These are phyloP conservation scores for Platalea minor DNA, from an alignment of 2,797 vertebrate genomes.

Conservation along the genomic window DNA sequence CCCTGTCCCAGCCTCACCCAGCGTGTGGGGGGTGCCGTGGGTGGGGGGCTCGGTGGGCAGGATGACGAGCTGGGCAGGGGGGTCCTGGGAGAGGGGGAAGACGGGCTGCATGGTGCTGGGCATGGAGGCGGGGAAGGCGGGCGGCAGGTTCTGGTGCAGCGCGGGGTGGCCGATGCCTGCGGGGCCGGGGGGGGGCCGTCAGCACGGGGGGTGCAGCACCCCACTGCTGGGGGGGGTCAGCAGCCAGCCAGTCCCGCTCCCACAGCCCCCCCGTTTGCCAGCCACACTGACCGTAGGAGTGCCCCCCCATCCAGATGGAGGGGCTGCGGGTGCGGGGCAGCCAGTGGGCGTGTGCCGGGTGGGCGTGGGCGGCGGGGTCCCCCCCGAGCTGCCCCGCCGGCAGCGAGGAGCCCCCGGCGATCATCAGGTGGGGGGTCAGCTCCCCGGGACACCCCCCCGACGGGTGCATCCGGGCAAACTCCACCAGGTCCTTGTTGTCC, in stretches of 20 bases:
- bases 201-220: not conserved
- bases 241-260: not conserved
- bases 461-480: conserved; percentile 91
- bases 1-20: conserved; percentile 78
- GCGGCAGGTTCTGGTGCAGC: conserved; percentile 94
- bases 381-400: conserved; percentile 87
- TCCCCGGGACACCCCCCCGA: conserved; percentile 91
- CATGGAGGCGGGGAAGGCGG: conserved; percentile 91
- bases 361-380: conserved; percentile 85
- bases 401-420: conserved; percentile 85
- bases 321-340: conserved; percentile 95
- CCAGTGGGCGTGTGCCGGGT: conserved; percentile 92
- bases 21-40: conserved; percentile 85
- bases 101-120: conserved; percentile 90
- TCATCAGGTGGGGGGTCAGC: conserved; percentile 91
- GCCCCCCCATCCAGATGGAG: conserved; percentile 96
- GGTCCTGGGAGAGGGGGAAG: conserved; percentile 90
- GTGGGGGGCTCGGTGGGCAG: conserved; percentile 88
- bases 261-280: fast-evolving
- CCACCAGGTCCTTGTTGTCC: conserved; percentile 94
- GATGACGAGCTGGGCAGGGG: conserved; percentile 89
- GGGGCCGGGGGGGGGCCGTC: not conserved
- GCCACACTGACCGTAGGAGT: conserved; percentile 86
- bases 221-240: too few relatives aligned
- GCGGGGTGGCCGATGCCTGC: conserved; percentile 91